A percentile compares a stretch with the other conserved stretches of the same genome.
These are phyloP conservation scores for Macroglossus sobrinus DNA, from an alignment of 2,113 vertebrate species.

Conservation along the genomic window DNA sequence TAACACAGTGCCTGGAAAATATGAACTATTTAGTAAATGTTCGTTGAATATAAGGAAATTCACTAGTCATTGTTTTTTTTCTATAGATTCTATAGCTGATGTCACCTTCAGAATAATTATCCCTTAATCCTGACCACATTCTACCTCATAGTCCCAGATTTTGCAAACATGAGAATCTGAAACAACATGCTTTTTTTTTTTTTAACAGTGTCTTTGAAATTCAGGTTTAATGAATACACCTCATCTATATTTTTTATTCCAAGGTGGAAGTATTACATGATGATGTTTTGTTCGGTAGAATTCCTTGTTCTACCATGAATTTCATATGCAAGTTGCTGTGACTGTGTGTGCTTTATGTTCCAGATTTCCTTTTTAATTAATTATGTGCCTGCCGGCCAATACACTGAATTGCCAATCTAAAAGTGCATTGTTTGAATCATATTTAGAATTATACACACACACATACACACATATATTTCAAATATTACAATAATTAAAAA, in stretches of 20 bases:
- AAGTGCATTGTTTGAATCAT: neutral
- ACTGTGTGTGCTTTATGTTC: neutral
- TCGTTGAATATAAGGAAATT: neutral
- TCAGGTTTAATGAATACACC: neutral
- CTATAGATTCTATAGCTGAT: neutral
- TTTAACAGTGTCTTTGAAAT: neutral
- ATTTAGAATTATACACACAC: neutral
- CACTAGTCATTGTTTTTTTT: neutral
- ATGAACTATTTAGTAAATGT: neutral
- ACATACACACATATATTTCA: neutral
- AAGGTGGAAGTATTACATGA: rapidly evolving
- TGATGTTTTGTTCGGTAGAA: neutral
- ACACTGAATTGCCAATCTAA: neutral
- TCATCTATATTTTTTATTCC: neutral
- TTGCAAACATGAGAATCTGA: neutral
- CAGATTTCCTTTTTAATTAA: neutral
- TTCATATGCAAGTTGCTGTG: neutral
- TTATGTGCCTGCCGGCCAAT: neutral
- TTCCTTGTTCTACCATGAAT: neutral
- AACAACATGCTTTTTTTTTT: neutral
- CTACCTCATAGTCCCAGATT: neutral
- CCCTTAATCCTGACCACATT: neutral
- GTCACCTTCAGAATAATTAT: neutral
- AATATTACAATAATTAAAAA: neutral
- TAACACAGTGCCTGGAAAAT: neutral